Base-by-base conservation (phyloP, 2,888 invertebrate species). In the Ichneumoninae sp. region DNA sequence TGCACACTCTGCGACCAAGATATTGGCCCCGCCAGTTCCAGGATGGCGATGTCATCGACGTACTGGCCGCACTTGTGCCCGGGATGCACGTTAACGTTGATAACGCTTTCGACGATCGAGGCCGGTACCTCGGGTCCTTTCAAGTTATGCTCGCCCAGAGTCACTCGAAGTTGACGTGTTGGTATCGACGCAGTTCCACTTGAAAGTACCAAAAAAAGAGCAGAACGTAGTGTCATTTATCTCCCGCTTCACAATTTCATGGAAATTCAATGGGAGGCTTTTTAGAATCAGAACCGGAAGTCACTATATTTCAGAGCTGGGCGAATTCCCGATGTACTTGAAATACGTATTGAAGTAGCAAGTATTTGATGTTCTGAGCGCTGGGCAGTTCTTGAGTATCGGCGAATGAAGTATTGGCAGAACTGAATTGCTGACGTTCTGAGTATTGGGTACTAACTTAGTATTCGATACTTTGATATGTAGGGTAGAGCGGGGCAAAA, bases 81-180 rank as follows among this genome's bases (percentile, higher is more conserved):
- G 0, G 97, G 97, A 94, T 98, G 98, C 0, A 97, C 95, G 69
- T 96, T 92, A 36, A 97, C 95, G 80, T 94, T 94, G 13, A 93
- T 92, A 6, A 95, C 94, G 26, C 91, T 86, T 82, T 94, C 91
- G 93, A 95, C 90, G 93, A 93, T 87, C 89, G 95, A 92, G 91
- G 94, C 89, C 80, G 95, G 91, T 87, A 93, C 92, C 70, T 95
- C 95, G 13, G 94, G 94, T 44, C 94, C 94, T 0, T 95, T 95
- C 82, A 97, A 95, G 90, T 97, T 96, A 80, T 97, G 96, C 87
- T 96, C 95, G 0, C 97, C 97, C 0, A 96, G 94, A 0, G 96
- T 96, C 1, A 97, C 95, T 60, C 96, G 95, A 26, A 97, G 94
- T 88, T 96, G 96, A 13, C 96, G 94, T 83, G 95, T 95, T 89